Evolutionary conservation across 2,888 invertebrate species (phyloP), one percentile per base, ranked within the genome.

Genomic region (Rhagophthalmus giganteus): DNA sequence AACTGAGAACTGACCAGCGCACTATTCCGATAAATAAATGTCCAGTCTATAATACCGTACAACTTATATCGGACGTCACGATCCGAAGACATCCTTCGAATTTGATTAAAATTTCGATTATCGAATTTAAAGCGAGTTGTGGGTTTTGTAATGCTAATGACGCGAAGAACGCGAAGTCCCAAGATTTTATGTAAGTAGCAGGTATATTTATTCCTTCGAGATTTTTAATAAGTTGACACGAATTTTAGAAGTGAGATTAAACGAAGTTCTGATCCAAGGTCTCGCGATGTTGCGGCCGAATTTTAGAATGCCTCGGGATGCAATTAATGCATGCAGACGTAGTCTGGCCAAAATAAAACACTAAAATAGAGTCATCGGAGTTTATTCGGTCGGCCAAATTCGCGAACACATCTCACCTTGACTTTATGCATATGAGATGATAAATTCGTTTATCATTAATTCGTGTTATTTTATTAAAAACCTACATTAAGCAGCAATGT

Each of bases 241-340:
- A 24, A 54, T 39, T 48, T 42, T 54, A 48, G 31, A 37, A 20
- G 14, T 38, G 28, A 37, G 33, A 47, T 46, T 53, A 52, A 47
- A 47, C 52, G 27, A 46, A 16, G 49, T 42, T 42, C 26, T 14
- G 32, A 11, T 47, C 37, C 53, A 47, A 54, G 50, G 40, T 45
- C 55, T 51, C 41, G 20, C 12, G 38, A 46, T 20, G 49, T 57
- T 59, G 60, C 58, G 59, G 58, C 59, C 62, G 58, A 59, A 61
- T 57, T 63, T 60, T 53, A 66, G 63, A 68, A 63, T 67, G 70
- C 72, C 70, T 61, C 64, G 68, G 71, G 72, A 70, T 70, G 71
- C 73, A 72, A 74, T 74, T 72, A 73, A 74, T 72, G 71, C 71
- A 74, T 68, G 68, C 70, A 70, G 69, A 71, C 72, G 63, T 64